Percentiles rank a stretch among this genome's conserved stretches.
These are phyloP conservation scores for Dolichomitus sp. DNA, from an alignment of 2,888 invertebrate species.

Conservation along the genomic window DNA sequence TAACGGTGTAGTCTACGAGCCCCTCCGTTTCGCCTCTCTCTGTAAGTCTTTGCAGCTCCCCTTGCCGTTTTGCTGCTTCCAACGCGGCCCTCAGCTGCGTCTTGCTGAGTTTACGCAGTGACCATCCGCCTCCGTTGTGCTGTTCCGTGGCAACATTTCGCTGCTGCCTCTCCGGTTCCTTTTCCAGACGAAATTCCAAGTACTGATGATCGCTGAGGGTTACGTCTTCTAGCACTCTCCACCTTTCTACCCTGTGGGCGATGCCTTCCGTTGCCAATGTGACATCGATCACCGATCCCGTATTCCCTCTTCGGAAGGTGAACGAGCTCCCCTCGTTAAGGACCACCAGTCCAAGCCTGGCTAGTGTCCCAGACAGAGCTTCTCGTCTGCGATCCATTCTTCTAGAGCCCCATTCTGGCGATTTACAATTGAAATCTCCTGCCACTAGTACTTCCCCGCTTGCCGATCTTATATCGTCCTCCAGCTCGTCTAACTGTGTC, in stretches of 20 bases:
- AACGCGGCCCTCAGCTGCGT: constrained; percentile 13
- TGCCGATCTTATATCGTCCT: no score
- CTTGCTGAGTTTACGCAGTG: not conserved
- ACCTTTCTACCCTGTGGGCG: not conserved
- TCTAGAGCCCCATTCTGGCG: no score
- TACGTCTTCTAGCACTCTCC: not conserved
- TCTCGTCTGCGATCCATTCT: no score
- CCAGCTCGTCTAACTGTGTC: no score
- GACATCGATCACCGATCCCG: no score
- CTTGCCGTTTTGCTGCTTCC: constrained; percentile 19
- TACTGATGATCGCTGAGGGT: not conserved
- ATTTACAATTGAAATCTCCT: no score
- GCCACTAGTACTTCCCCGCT: no score
- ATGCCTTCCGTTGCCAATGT: not conserved
- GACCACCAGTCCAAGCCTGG: no score
- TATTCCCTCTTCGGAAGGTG: no score
- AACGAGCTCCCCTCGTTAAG: no score
- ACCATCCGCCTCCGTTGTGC: not conserved
- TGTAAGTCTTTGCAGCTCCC: not conserved
- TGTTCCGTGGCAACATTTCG: not conserved
- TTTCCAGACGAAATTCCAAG: not conserved
- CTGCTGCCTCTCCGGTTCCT: not conserved
- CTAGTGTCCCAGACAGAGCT: no score
- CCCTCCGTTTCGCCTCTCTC: not conserved
- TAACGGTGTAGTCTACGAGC: constrained; percentile 13